A percentile compares a stretch with the other conserved stretches of the same genome.
Evolutionary conservation across 2,113 vertebrate genomes (phyloP).

Genomic region (Clarias batrachus): DNA sequence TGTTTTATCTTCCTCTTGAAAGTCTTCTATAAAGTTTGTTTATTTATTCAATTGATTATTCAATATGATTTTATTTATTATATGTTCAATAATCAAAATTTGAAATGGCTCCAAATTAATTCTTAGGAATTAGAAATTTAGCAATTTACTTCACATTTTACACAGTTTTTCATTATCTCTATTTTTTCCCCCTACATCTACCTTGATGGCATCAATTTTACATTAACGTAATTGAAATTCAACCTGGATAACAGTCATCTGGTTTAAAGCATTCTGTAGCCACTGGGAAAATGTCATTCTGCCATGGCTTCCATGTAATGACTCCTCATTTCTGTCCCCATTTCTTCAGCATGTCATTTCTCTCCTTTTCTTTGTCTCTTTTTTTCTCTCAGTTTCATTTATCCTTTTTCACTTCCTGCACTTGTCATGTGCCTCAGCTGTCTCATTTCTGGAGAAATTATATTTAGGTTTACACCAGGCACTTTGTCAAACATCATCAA

Average conservation of each 20-base stretch:
- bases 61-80: no score
- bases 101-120: background rate
- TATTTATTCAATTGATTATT: background rate
- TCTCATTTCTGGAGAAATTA: slow-evolving; percentile 30
- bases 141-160: background rate
- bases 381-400: slow-evolving; percentile 7
- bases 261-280: slow-evolving; percentile 25
- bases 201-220: slow-evolving; percentile 3
- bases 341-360: background rate
- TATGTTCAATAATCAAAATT: background rate
- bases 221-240: background rate
- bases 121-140: background rate
- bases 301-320: slow-evolving; percentile 8
- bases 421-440: slow-evolving; percentile 24
- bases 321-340: slow-evolving; percentile 4
- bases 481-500: slow-evolving; percentile 43
- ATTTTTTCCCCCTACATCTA: background rate
- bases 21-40: background rate
- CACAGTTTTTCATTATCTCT: background rate
- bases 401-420: background rate
- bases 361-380: background rate
- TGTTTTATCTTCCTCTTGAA: background rate
- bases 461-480: slow-evolving; percentile 47
- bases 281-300: slow-evolving; percentile 18
- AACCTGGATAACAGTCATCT: slow-evolving; percentile 6